phyloP scores from a whole-genome alignment of 92 coral and sea anemone species.

The Porites cylindrica region DNA sequence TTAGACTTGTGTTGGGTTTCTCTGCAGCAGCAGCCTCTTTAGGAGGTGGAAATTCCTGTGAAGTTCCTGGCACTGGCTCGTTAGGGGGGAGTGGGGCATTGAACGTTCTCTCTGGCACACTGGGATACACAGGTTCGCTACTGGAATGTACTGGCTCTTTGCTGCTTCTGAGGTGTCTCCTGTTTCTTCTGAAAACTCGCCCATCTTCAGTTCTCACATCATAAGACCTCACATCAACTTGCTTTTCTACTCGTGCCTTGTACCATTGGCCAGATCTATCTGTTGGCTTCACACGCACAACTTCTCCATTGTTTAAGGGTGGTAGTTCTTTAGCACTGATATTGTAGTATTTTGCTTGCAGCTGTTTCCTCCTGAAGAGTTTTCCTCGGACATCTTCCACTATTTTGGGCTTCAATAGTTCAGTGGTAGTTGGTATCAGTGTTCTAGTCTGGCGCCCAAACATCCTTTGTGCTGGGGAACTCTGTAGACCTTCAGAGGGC shows the following conservation, averaged over 20 bases:
- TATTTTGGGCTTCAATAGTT: constrained; percentile 45
- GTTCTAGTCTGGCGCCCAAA: background rate
- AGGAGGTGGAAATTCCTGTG: background rate
- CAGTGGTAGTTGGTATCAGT: constrained; percentile 26
- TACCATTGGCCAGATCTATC: constrained; percentile 22
- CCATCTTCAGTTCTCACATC: constrained; percentile 55
- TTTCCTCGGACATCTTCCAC: constrained; percentile 29
- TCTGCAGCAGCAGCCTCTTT: background rate
- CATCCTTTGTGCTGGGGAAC: too few species aligned
- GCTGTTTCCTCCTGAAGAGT: constrained; percentile 11
- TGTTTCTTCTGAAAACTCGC: constrained; percentile 36
- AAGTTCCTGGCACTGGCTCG: background rate
- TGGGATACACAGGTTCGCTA: background rate
- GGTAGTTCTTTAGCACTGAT: constrained; percentile 42
- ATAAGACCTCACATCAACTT: constrained; percentile 60
- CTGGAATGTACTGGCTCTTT: background rate
- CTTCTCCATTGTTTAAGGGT: constrained; percentile 37
- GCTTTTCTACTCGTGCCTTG: constrained; percentile 47
- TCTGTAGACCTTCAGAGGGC: too few species aligned
- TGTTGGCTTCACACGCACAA: constrained; percentile 37
- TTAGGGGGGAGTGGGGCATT: background rate
- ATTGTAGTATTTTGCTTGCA: constrained; percentile 55
- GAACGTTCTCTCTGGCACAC: background rate
- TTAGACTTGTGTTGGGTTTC: too few species aligned
- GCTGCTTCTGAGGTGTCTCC: constrained; percentile 50